A percentile compares a stretch with the other conserved stretches of the same genome.
Conservation (phyloP, 2,888 invertebrate genomes). For the Dasysyrphus tricinctus region DNA sequence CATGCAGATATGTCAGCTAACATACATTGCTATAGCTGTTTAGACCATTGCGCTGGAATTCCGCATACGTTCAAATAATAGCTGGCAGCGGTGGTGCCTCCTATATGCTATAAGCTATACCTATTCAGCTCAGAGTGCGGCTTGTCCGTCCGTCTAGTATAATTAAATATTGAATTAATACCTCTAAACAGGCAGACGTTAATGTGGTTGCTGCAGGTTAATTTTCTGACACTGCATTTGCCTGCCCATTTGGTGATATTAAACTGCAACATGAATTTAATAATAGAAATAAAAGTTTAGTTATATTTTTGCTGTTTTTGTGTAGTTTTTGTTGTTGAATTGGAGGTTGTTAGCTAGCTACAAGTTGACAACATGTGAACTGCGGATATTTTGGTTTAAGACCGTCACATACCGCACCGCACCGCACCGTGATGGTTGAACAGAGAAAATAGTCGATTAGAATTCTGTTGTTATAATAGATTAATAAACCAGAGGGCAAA, state of each 20-base stretch:
- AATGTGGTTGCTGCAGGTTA: conserved; percentile 55
- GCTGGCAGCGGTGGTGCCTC: conserved; percentile 2
- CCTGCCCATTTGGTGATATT: conserved; percentile 33
- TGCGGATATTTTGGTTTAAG: conserved; percentile 25
- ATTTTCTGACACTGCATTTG: conserved; percentile 40
- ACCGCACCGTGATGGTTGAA: conserved; percentile 10
- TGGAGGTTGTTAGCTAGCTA: neutral
- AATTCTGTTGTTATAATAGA: conserved; percentile 40
- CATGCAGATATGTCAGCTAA: conserved; percentile 50
- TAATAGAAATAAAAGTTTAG: neutral
- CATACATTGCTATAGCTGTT: conserved; percentile 4
- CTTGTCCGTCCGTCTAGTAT: conserved; percentile 33
- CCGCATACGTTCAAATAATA: neutral
- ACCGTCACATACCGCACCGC: neutral
- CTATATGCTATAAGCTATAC: neutral
- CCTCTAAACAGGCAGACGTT: conserved; percentile 56
- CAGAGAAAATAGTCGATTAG: conserved; percentile 38
- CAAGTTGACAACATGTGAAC: conserved; percentile 47
- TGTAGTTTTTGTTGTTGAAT: neutral
- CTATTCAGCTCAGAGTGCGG: neutral
- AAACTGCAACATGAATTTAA: conserved; percentile 49
- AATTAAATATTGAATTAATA: conserved; percentile 74
- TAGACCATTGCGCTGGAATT: conserved; percentile 29
- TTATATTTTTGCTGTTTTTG: conserved; percentile 8
- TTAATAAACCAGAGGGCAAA: conserved; percentile 51